Evolutionary conservation across 2,888 invertebrate species (phyloP), one percentile per base, ranked within the genome.

Genomic region (Hedya salicella): DNA sequence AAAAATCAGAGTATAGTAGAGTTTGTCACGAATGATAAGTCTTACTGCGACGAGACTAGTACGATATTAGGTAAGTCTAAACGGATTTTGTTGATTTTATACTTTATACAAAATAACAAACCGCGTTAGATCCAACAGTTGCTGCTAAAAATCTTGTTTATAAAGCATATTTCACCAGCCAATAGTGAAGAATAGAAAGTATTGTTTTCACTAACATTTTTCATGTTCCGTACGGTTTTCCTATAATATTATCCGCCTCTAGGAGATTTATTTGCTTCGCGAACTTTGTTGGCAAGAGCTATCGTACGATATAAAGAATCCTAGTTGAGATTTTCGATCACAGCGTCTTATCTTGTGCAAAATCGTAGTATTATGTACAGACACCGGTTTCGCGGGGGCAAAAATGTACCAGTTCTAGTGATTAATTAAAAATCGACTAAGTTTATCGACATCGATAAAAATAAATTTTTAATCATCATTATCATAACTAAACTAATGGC

Each of bases 221-320:
- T 50, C 46, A 19, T 60, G 46, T 44, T 16, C 57, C 59, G 25
- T 53, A 53, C 46, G 65, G 60, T 66, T 53, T 66, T 60, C 60
- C 52, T 53, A 48, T 53, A 60, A 60, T 60, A 60, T 60, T 60
- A 59, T 59, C 57, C 64, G 32, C 46, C 52, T 30, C 50, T 32
- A 14, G 5, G n/a, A 60, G 53, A 60, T 66, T 66, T 60, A 60
- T 66, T 39, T 60, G 52, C 30, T 39, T 14, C 53, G 65, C 39
- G 60, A 66, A 66, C 65, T 66, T 60, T 66, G 53, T 46, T 66
- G 65, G 65, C 65, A 63, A 63, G 46, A 53, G 65, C 52, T 53
- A 48, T 66, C 60, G 60, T 36, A 54, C 44, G 32, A 32, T 42
- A 60, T 57, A 57, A 53, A 48, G 46, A 53, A 53, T 66, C 46